These are phyloP conservation scores for Hyphantria cunea DNA, from an alignment of 1,140 invertebrate species.

Conservation along the genomic window DNA sequence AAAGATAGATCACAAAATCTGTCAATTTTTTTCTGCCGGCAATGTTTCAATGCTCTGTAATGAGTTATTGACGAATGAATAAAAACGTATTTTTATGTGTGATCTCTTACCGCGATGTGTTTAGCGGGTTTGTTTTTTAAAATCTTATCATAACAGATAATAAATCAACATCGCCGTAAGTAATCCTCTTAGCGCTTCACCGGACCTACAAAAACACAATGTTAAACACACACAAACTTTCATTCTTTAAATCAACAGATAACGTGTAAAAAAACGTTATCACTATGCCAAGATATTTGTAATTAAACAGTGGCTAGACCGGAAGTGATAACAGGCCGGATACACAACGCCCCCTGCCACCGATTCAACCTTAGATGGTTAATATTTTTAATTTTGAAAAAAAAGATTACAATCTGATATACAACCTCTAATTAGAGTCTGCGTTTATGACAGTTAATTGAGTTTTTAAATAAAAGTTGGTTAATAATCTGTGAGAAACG, in stretches of 20 bases:
- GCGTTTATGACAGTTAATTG: constrained; percentile 57
- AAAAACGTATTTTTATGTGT: too few species aligned
- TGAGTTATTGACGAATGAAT: too few species aligned
- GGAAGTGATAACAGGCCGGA: constrained; percentile 67
- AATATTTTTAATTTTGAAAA: constrained; percentile 35
- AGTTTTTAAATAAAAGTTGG: constrained; percentile 21
- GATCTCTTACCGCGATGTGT: too few species aligned
- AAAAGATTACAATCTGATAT: constrained; percentile 47
- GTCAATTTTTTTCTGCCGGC: too few species aligned
- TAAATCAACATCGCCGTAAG: too few species aligned
- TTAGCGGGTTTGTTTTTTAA: too few species aligned
- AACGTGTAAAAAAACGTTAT: constrained; percentile 35
- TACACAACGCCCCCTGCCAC: constrained; percentile 51
- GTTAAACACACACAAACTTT: constrained; percentile 5
- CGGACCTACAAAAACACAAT: too few species aligned
- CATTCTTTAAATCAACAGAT: constrained; percentile 22
- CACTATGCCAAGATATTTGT: constrained; percentile 49
- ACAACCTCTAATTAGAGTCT: constrained; percentile 41
- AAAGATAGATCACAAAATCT: too few species aligned
- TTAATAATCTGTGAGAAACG: constrained; percentile 14
- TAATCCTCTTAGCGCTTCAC: too few species aligned
- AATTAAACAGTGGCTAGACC: constrained; percentile 62
- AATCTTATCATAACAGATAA: too few species aligned
- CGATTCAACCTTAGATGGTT: constrained; percentile 40
- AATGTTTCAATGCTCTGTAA: too few species aligned